A percentile compares a stretch with the other conserved stretches of the same genome.
These are phyloP conservation scores for Chironomus striatipennis DNA, from an alignment of 1,140 invertebrate genomes.

Conservation along the genomic window DNA sequence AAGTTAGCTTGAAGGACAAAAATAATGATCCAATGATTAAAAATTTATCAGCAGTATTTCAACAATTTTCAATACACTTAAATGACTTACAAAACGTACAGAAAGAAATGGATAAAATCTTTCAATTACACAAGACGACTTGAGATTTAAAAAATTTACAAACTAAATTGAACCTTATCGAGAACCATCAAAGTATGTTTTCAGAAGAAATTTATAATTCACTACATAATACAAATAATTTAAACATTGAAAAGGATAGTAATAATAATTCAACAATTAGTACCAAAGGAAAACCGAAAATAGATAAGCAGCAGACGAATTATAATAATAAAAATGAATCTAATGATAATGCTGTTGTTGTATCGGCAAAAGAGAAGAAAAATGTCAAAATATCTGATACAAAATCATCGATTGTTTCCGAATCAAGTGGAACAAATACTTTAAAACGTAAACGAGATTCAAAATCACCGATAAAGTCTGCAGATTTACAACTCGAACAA, in stretches of 20 bases:
- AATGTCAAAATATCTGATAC: conserved; percentile 28
- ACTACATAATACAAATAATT: not conserved
- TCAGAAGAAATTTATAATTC: conserved; percentile 9
- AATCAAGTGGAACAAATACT: not conserved
- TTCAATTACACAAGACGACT: conserved; percentile 39
- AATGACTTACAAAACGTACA: conserved; percentile 40
- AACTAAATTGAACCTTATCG: conserved; percentile 2
- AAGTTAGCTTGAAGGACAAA: conserved; percentile 37
- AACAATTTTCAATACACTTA: conserved; percentile 36
- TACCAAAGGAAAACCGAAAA: not conserved
- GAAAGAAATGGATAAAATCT: conserved; percentile 48
- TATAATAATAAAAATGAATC: not conserved
- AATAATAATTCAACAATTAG: conserved; percentile 20
- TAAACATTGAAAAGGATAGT: not conserved
- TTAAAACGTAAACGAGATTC: not conserved
- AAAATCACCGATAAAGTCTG: not conserved
- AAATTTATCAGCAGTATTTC: conserved; percentile 36
- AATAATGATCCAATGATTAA: conserved; percentile 39
- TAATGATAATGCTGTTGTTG: not conserved
- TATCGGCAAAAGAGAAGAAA: not conserved
- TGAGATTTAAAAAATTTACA: conserved; percentile 32
- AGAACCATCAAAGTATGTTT: conserved; percentile 15
- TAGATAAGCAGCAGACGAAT: not conserved
- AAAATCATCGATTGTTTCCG: not conserved
- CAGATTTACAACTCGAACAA: not conserved